Conservation (phyloP, 2,113 vertebrate species). For the Piaya cayana region DNA sequence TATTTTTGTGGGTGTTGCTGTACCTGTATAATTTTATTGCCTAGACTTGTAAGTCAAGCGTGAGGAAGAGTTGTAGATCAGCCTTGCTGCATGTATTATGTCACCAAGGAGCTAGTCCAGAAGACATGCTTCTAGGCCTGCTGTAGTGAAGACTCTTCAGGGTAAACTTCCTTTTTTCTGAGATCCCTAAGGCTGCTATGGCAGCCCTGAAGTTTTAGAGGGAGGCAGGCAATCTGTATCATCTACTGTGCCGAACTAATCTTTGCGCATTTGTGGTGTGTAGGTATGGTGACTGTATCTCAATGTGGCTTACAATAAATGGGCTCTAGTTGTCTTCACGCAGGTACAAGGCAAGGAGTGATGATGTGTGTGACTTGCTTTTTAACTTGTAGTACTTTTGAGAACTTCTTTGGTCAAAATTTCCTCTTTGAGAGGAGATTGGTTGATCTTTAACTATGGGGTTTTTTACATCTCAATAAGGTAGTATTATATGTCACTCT, state of each 20-base stretch:
- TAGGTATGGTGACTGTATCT: neutral
- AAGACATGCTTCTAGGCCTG: neutral
- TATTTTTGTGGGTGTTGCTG: neutral
- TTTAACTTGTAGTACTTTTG: neutral
- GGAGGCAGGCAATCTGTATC: neutral
- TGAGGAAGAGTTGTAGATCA: neutral
- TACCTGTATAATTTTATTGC: neutral
- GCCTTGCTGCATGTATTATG: neutral
- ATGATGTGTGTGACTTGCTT: neutral
- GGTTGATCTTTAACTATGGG: neutral
- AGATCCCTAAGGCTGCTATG: neutral
- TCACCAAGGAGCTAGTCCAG: neutral
- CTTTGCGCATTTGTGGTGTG: neutral
- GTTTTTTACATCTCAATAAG: neutral
- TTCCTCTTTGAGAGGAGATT: neutral
- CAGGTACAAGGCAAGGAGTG: neutral
- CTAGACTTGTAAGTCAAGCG: neutral
- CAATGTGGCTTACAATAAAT: neutral
- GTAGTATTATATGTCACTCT: slow-evolving; percentile 6
- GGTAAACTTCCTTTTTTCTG: neutral
- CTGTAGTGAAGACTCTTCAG: neutral
- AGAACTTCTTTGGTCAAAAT: neutral
- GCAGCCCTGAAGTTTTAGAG: neutral
- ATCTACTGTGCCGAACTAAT: neutral
- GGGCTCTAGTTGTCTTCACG: neutral